Evolutionary conservation across 2,888 invertebrate species (phyloP).

Genomic region (Synanthedon vespiformis): DNA sequence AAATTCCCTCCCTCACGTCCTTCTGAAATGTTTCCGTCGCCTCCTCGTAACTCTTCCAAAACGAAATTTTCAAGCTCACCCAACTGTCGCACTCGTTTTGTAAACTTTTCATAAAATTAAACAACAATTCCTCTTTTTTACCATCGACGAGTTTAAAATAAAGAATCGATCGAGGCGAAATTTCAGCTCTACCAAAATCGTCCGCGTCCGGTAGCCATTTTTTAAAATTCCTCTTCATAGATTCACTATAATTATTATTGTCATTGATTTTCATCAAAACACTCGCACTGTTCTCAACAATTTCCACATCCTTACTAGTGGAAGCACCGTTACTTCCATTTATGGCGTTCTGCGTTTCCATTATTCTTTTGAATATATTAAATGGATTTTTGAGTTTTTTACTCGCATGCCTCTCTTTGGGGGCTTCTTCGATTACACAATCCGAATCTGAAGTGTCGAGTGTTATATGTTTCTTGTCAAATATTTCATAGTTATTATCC

Average conservation of each 20-base stretch:
- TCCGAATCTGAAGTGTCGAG: constrained; percentile 48
- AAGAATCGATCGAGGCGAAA: constrained; percentile 17
- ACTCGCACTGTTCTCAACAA: constrained; percentile 1
- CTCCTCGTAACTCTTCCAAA: constrained; percentile 32
- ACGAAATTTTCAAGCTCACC: constrained; percentile 43
- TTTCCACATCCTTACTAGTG: constrained; percentile 1
- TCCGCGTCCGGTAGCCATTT: constrained; percentile 37
- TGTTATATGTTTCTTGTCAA: constrained; percentile 33
- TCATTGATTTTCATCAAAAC: constrained; percentile 3
- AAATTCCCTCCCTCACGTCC: constrained; percentile 13
- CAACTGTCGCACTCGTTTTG: constrained; percentile 29
- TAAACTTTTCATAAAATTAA: constrained; percentile 32
- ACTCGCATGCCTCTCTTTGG: constrained; percentile 11
- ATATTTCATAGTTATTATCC: constrained; percentile 29
- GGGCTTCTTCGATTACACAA: constrained; percentile 24
- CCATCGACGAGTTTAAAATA: constrained; percentile 18
- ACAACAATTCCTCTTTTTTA: constrained; percentile 31
- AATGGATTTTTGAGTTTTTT: constrained; percentile 52
- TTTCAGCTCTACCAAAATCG: constrained; percentile 47
- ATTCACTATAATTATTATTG: constrained; percentile 15
- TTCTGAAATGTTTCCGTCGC: constrained; percentile 24
- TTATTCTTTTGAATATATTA: constrained; percentile 37
- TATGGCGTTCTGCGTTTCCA: constrained; percentile 19
- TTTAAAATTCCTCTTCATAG: constrained; percentile 20
- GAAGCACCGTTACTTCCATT: constrained; percentile 1